These are phyloP conservation scores for Rhynchonema sp. DNA, from an alignment of 2,888 invertebrate species.

Conservation along the genomic window DNA sequence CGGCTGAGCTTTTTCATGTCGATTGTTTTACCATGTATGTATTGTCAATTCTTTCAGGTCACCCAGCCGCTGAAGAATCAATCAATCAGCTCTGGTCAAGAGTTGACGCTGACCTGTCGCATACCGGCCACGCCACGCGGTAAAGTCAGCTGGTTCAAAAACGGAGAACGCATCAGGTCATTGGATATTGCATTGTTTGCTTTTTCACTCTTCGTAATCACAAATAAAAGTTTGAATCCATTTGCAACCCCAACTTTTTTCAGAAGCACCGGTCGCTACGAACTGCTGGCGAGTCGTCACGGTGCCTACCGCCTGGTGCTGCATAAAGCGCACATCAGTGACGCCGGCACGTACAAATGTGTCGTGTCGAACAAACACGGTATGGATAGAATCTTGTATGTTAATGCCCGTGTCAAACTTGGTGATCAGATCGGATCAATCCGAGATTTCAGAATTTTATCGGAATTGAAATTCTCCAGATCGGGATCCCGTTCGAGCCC, in stretches of 20 bases:
- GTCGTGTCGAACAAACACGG: constrained; percentile 6
- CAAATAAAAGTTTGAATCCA: background rate
- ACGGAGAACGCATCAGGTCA: constrained; percentile 1
- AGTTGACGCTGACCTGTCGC: constrained; percentile 5
- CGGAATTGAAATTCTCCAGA: no score
- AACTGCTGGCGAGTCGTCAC: constrained; percentile 3
- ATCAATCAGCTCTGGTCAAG: constrained; percentile 4
- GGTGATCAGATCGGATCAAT: no score
- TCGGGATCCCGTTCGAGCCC: no score
- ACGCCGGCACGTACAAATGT: constrained; percentile 13
- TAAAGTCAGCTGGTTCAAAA: constrained; percentile 5
- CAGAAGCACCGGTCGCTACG: constrained; percentile 4
- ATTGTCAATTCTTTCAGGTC: no score
- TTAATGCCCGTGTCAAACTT: no score
- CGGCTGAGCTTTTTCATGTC: background rate
- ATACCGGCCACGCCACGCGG: constrained; percentile 5
- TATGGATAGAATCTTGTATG: background rate
- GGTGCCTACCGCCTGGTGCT: constrained; percentile 6
- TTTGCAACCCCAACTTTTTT: background rate
- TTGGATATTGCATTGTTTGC: background rate
- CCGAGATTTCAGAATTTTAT: no score
- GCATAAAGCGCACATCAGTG: constrained; percentile 10
- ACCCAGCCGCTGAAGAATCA: constrained; percentile 5
- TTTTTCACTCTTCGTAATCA: no score
- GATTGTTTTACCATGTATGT: no score